Evolutionary conservation across 2,888 invertebrate genomes (phyloP).

Genomic region (Acanthoscelides obtectus): DNA sequence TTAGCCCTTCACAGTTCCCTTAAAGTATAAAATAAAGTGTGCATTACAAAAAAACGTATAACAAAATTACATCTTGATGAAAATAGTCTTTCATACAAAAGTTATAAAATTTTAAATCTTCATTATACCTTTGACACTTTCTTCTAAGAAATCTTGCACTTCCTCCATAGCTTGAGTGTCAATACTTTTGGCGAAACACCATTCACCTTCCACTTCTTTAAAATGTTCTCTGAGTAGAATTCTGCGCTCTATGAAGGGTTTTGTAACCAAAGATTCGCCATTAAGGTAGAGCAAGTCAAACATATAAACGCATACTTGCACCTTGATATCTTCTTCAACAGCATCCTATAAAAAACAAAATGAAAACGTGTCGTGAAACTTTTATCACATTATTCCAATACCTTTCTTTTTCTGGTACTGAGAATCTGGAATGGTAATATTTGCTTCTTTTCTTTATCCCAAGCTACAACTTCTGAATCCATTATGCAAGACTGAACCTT

Average conservation of each 20-base stretch:
- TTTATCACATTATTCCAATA: slow-evolving; percentile 37
- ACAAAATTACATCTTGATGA: too few species aligned
- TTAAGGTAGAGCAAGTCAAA: slow-evolving; percentile 95
- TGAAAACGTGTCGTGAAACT: not conserved
- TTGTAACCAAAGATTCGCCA: slow-evolving; percentile 74
- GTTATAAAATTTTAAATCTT: too few species aligned
- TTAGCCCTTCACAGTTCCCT: slow-evolving; percentile 96
- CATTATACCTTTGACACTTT: slow-evolving; percentile 83
- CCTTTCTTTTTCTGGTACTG: slow-evolving; percentile 93
- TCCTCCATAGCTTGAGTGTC: slow-evolving; percentile 86
- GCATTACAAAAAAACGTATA: too few species aligned
- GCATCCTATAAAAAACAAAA: slow-evolving; percentile 56
- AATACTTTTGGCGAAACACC: slow-evolving; percentile 79
- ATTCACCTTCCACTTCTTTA: slow-evolving; percentile 69
- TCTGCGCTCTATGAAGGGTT: slow-evolving; percentile 73
- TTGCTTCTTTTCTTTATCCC: slow-evolving; percentile 79
- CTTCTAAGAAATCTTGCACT: slow-evolving; percentile 90
- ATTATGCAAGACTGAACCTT: slow-evolving; percentile 78
- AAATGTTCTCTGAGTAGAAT: slow-evolving; percentile 67
- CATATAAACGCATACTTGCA: slow-evolving; percentile 84
- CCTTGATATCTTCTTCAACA: slow-evolving; percentile 68
- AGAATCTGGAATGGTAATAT: slow-evolving; percentile 96
- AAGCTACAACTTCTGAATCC: slow-evolving; percentile 97
- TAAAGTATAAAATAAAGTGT: slow-evolving; percentile 20
- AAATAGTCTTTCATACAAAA: too few species aligned